Conservation (phyloP, 2,888 invertebrate genomes). For the Argyresthia albistria region DNA sequence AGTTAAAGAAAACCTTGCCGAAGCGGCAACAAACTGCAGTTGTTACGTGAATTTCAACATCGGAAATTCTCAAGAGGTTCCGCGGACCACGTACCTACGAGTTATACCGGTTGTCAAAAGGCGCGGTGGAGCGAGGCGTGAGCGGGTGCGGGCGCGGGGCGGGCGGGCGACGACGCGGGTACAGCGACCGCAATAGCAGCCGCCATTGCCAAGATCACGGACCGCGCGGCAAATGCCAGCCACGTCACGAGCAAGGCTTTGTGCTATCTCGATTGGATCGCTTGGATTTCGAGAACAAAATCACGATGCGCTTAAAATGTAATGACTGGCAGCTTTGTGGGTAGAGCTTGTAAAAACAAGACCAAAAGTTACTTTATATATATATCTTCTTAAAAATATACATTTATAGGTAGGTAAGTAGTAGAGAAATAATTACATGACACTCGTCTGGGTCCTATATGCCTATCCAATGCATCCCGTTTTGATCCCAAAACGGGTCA, state of each 20-base stretch:
- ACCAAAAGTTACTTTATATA: too few relatives aligned
- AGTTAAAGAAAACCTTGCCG: background rate
- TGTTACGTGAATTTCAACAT: conserved; percentile 60
- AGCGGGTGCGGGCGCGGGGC: conserved; percentile 7
- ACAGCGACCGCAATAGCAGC: conserved; percentile 68
- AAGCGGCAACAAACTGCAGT: conserved; percentile 20
- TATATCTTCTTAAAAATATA: too few relatives aligned
- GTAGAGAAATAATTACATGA: too few relatives aligned
- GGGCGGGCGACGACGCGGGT: conserved; percentile 35
- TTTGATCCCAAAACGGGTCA: conserved; percentile 43
- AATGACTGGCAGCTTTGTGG: conserved; percentile 7
- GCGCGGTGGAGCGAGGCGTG: conserved; percentile 22
- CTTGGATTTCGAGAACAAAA: conserved; percentile 46
- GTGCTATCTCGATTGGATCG: conserved; percentile 53
- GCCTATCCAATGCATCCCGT: conserved; percentile 8
- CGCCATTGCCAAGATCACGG: conserved; percentile 76
- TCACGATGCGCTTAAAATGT: conserved; percentile 38
- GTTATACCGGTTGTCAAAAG: conserved; percentile 66
- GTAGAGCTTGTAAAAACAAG: background rate
- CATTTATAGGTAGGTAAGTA: too few relatives aligned
- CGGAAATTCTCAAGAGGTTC: conserved; percentile 55
- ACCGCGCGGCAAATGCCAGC: conserved; percentile 68
- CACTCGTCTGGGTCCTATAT: background rate
- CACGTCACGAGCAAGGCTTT: conserved; percentile 66
- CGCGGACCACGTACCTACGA: conserved; percentile 8